phyloP scores from a whole-genome alignment of 2,888 invertebrate genomes.

The Harmothoe impar region DNA sequence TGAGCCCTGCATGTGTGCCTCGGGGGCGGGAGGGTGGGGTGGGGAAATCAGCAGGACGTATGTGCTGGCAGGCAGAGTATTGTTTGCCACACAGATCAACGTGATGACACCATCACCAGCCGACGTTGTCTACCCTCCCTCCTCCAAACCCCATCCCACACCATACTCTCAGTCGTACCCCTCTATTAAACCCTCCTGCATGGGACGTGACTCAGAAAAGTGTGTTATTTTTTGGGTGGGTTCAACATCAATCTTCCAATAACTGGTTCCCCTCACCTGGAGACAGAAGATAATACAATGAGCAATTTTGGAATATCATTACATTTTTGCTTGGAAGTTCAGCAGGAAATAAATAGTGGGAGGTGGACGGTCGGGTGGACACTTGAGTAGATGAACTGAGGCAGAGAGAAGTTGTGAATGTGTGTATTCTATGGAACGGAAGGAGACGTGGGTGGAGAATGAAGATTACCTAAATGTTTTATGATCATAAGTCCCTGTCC shows the following conservation, averaged over 20 bases:
- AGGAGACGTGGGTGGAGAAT: background rate
- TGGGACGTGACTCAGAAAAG: too few relatives aligned
- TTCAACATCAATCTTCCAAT: too few relatives aligned
- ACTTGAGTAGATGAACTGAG: background rate
- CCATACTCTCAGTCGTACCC: background rate
- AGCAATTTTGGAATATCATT: too few relatives aligned
- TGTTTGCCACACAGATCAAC: constrained; percentile 41
- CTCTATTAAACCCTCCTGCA: too few relatives aligned
- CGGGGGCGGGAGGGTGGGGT: background rate
- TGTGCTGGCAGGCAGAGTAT: constrained; percentile 43
- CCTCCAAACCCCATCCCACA: background rate
- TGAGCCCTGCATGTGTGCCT: background rate
- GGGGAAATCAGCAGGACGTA: constrained; percentile 40
- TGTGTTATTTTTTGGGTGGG: too few relatives aligned
- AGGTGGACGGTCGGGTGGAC: background rate
- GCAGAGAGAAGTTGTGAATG: background rate
- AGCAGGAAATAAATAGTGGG: background rate
- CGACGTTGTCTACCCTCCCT: background rate
- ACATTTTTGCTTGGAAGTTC: background rate
- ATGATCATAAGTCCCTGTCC: background rate
- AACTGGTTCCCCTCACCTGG: too few relatives aligned
- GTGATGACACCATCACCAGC: constrained; percentile 48
- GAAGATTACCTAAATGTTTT: constrained; percentile 3
- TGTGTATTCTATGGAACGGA: background rate
- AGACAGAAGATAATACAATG: too few relatives aligned